Base-by-base conservation (phyloP, 2,113 vertebrate species). In the Setophaga coronata region DNA sequence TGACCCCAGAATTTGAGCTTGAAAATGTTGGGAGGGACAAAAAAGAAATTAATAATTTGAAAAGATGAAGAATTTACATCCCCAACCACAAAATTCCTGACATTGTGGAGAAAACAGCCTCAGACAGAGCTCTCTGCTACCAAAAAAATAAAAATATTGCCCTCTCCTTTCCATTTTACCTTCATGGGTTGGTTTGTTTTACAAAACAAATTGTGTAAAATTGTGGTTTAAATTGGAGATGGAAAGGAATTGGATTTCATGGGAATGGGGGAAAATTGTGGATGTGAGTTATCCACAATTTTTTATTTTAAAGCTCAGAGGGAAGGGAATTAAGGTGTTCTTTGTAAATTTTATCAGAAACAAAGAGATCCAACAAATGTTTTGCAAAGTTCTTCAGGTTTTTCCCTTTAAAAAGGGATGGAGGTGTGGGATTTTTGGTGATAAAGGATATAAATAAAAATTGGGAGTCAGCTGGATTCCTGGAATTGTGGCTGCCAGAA, bases 41-140 rank as follows among this genome's bases (percentile, higher is more conserved):
- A 48, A 74, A 74, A 34, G 5, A 66, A 62, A 67, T 3, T 10
- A 45, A 65, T 14, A 3, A 54, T 45, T 65, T 24, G 5, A 5
- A 80, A 10, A 80, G 7, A 36, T 36, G 40, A 36, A 31, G 38
- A 11, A 25, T 65, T 79, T 34, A 5, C 1, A 1, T 23, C 89
- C 64, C 6, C 47, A n/a, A 40, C 64, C 72, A 26, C 33, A 53
- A 87, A 83, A 89, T 51, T 79, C 84, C 56, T 16, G 3, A 7
- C 1, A 8, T 1, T 1, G 0, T 7, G 45, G 66, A 56, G 19
- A 21, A 64, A 62, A n/a, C 0, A 1, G 61, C 43, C n/a, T 77
- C 20, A 9, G 45, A 17, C 8, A n/a, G 38, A 61, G 58, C 19
- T 31, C 51, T 57, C 65, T 40, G 24, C 61, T 60, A 5, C 85